These are phyloP conservation scores for Mormyrops boulengeri DNA, from an alignment of 2,797 vertebrate genomes.

Conservation along the genomic window DNA sequence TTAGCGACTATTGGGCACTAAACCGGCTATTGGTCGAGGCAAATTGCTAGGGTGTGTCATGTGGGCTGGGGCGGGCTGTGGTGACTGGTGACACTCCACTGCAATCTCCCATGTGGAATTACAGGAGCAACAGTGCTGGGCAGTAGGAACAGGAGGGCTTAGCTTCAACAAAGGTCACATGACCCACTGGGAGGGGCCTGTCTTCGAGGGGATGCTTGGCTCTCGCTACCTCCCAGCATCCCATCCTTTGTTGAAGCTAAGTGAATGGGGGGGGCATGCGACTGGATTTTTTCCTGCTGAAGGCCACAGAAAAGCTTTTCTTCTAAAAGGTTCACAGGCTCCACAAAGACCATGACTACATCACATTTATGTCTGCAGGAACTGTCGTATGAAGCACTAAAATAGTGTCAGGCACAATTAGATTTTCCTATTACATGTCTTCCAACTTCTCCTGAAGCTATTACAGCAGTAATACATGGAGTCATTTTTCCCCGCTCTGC, in stretches of 20 bases:
- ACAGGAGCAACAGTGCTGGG: neutral
- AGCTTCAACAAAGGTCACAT: neutral
- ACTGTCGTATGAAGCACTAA: neutral
- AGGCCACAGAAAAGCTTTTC: neutral
- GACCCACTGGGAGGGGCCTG: neutral
- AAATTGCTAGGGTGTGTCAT: slow-evolving; percentile 62
- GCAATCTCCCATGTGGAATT: neutral
- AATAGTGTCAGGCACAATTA: neutral
- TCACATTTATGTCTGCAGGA: neutral
- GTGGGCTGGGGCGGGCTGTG: slow-evolving; percentile 61
- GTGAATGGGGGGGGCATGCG: neutral
- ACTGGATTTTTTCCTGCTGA: neutral
- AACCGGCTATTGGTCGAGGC: slow-evolving; percentile 68
- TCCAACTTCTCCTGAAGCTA: neutral
- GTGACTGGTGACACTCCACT: slow-evolving; percentile 40
- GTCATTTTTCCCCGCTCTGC: neutral
- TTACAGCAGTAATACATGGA: neutral
- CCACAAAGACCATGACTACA: neutral
- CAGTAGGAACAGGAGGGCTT: neutral
- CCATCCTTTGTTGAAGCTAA: slow-evolving; percentile 3
- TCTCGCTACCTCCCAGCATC: neutral
- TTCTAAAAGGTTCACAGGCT: neutral
- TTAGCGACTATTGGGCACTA: slow-evolving; percentile 68
- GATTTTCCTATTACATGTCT: neutral
- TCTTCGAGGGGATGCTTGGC: neutral